Evolutionary conservation across 2,797 vertebrate genomes (phyloP).

Genomic region (Mormyrus hasselquistii): DNA sequence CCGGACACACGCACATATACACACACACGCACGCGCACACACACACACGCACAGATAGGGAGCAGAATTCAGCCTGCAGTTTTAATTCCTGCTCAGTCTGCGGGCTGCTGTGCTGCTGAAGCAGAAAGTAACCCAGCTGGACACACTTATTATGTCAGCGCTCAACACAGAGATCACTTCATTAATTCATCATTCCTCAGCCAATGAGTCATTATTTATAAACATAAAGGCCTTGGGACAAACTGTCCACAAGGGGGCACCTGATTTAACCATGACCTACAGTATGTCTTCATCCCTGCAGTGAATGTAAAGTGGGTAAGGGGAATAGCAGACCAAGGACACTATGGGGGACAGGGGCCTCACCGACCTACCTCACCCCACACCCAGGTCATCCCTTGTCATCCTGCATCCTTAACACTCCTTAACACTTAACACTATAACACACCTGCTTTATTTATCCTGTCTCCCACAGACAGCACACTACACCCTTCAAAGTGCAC

Average conservation of each 20-base stretch:
- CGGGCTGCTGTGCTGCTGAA: not conserved
- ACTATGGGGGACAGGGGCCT: not conserved
- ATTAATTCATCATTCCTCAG: not conserved
- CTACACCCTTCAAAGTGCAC: no score
- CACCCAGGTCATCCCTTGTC: not conserved
- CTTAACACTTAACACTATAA: not conserved
- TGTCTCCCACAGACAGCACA: not conserved
- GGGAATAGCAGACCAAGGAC: not conserved
- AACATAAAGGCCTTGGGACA: not conserved
- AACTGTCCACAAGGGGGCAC: conserved; percentile 19
- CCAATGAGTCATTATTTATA: not conserved
- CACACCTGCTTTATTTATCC: no score
- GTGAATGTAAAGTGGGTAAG: not conserved
- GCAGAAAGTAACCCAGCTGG: conserved; percentile 9
- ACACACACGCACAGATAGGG: not conserved
- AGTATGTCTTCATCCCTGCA: not conserved
- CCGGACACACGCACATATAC: not conserved
- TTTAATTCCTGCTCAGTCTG: not conserved
- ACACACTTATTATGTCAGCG: not conserved
- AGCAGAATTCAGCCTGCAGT: not conserved
- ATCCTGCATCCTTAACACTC: not conserved
- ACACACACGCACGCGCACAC: not conserved
- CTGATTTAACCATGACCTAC: not conserved
- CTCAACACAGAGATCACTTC: not conserved
- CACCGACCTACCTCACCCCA: not conserved